Conservation (phyloP, 2,113 vertebrate genomes). For the Calypte anna region DNA sequence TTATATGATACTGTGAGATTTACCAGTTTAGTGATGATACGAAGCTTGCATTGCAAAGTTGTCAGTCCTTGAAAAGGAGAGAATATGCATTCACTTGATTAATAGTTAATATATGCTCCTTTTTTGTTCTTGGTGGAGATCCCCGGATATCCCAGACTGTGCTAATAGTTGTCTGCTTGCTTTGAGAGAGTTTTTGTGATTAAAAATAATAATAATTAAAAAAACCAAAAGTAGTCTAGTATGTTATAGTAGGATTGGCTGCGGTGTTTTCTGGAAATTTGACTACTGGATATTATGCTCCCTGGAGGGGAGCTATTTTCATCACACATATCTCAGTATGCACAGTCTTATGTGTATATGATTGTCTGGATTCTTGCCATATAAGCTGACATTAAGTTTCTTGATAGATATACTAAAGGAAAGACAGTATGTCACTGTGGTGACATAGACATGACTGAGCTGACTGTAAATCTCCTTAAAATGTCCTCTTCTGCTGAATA, state of each 20-base stretch:
- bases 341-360: background rate
- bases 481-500: constrained; percentile 33
- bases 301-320: background rate
- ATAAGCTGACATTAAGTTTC: background rate
- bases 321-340: background rate
- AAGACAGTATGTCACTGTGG: background rate
- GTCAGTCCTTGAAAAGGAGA: background rate
- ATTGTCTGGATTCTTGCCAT: background rate
- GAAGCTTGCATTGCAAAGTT: background rate
- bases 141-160: background rate
- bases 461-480: constrained; percentile 49
- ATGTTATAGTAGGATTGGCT: background rate
- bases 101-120: background rate
- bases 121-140: background rate
- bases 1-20: background rate
- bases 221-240: background rate
- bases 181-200: background rate
- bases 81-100: background rate
- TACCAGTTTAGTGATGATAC: background rate
- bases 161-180: background rate
- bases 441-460: constrained; percentile 22
- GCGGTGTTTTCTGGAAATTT: background rate
- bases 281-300: background rate
- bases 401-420: constrained; percentile 3
- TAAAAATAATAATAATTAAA: background rate